These are phyloP conservation scores for Apus apus DNA, from an alignment of 2,113 vertebrate species.

Conservation along the genomic window DNA sequence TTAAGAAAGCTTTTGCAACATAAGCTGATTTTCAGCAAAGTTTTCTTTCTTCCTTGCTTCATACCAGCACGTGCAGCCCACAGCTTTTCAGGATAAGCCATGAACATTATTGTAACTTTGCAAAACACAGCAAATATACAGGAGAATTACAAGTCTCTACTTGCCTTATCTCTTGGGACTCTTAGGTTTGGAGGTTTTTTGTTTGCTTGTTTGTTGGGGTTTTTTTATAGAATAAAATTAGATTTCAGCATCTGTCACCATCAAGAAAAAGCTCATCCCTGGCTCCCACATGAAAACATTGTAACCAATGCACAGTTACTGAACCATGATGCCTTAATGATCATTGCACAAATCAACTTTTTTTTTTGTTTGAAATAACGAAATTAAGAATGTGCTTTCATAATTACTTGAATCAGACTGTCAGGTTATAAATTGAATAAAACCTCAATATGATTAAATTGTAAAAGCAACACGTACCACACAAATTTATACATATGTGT, in stretches of 20 bases:
- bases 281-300: slow-evolving; percentile 75
- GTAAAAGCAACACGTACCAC: not conserved
- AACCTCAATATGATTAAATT: slow-evolving; percentile 58
- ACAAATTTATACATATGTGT: not conserved
- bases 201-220: slow-evolving; percentile 2
- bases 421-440: slow-evolving; percentile 72
- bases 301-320: slow-evolving; percentile 74
- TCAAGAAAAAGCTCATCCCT: slow-evolving; percentile 71
- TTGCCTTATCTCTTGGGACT: slow-evolving; percentile 64
- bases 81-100: not conserved
- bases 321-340: slow-evolving; percentile 77
- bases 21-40: not conserved
- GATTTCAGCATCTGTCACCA: slow-evolving; percentile 79
- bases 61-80: not conserved
- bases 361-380: slow-evolving; percentile 66
- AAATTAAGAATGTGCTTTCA: slow-evolving; percentile 71
- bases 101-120: slow-evolving; percentile 23
- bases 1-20: not conserved
- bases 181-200: not conserved
- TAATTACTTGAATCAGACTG: slow-evolving; percentile 70
- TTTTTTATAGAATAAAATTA: slow-evolving; percentile 75
- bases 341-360: slow-evolving; percentile 75
- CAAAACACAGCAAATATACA: slow-evolving; percentile 22
- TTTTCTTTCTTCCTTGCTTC: not conserved
- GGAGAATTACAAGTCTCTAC: slow-evolving; percentile 16